Evolutionary conservation across 1,140 invertebrate species (phyloP), one percentile per base, ranked within the genome.

Genomic region (Leptestheria dahalacensis): DNA sequence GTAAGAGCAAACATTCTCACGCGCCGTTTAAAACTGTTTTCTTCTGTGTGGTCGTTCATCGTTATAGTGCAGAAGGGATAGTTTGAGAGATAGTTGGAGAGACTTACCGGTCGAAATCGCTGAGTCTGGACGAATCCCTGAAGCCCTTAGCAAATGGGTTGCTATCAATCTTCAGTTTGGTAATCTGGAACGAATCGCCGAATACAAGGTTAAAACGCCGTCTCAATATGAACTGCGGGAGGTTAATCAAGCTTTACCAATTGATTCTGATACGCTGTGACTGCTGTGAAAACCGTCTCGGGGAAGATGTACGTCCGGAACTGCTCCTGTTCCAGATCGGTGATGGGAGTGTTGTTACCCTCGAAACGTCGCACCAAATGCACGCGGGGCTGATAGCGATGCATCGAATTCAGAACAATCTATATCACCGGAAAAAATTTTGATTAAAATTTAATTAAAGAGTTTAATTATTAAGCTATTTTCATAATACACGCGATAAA

Each of bases 381-480:
- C 55, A 85, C 77, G 25, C 82, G 68, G 2, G 82, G 82, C 63
- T 83, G 81, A 64, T 85, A 84, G 63, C 80, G 79, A 70, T 84
- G 82, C 82, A 84, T 84, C 12, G 82, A 84, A 69, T 84, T 84
- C 20, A 84, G 70, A 48, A 84, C 77, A 60, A 85, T 77, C 82
- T 84, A 64, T 18, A 61, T 62, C 61, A 48, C 61, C 61, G 29
- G n/a, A 12, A 48, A 18, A 25, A 4, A n/a, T n/a, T n/a, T n/a
- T n/a, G n/a, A n/a, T n/a, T n/a, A n/a, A n/a, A n/a, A n/a, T n/a
- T n/a, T n/a, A n/a, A n/a, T n/a, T n/a, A n/a, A n/a, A n/a, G n/a
- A n/a, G n/a, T n/a, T n/a, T n/a, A n/a, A n/a, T n/a, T n/a, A n/a
- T n/a, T n/a, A n/a, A n/a, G n/a, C n/a, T n/a, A n/a, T n/a, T n/a